Evolutionary conservation across 2,888 invertebrate species (phyloP), one percentile per base, ranked within the genome.

Genomic region (Scaptomyza cyrtandrae): DNA sequence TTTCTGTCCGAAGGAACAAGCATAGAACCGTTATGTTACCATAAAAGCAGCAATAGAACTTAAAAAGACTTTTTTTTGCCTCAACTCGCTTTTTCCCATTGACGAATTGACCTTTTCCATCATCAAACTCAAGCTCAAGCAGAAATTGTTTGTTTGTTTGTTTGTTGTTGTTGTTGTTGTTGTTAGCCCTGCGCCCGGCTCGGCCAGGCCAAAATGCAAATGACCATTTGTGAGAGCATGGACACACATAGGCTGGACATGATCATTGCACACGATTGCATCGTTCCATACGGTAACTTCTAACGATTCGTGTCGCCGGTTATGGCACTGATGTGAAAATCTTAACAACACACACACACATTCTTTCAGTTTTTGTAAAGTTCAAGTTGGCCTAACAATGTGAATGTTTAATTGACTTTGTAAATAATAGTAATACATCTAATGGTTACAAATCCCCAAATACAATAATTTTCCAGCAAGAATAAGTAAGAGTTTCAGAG

Each of bases 31-130:
- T 84, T 82, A 64, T 45, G 65, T 79, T 71, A 59, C 79, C 79
- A 79, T 77, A 77, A 77, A 71, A 70, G 75, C 60, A 16, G 39
- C 39, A 41, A 41, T 54, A 69, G 53, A 31, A 31, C 7, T 31
- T 11, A 33, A 2, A 33, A 33, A 58, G n/a, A 52, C 19, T 19
- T 19, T 19, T 19, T 19, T 19, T n/a, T n/a, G n/a, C 19, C 19
- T 19, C 44, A 57, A 44, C 41, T 11, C 61, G 55, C 60, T 60
- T 50, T 70, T 75, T 67, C 73, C 76, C 73, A 83, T 80, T 84
- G 82, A 82, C 80, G 82, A 78, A 83, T 80, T 82, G 82, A 83
- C 80, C 81, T 70, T 75, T 80, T 66, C 52, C 73, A 78, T 74
- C 65, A 61, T 53, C 35, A 48, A 55, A 52, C 69, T 64, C 70